These are phyloP conservation scores for Peromyscus californicus DNA, from an alignment of 2,113 vertebrate genomes.

Conservation along the genomic window DNA sequence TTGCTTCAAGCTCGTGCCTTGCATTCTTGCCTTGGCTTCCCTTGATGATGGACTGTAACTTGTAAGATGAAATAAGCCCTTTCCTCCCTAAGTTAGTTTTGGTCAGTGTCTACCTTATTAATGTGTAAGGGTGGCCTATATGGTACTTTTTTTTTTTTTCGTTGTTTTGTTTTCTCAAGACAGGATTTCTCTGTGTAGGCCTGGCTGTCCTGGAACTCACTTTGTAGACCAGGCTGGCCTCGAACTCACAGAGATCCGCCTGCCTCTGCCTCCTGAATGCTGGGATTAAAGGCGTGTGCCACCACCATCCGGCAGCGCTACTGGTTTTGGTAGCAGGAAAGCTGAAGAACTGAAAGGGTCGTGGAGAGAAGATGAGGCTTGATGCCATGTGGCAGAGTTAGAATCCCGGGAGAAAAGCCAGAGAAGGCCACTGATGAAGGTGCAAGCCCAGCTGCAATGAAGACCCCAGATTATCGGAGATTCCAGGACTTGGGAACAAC, in stretches of 20 bases:
- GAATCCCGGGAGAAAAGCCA: not conserved
- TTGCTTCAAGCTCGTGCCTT: not conserved
- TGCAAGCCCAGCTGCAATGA: not conserved
- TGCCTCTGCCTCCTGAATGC: not conserved
- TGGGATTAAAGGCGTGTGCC: not conserved
- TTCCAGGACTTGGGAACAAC: not conserved
- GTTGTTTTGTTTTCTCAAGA: not conserved
- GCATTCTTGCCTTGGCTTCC: not conserved
- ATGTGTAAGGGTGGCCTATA: not conserved
- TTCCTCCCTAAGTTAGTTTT: not conserved
- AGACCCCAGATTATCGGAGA: not conserved
- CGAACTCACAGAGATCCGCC: not conserved
- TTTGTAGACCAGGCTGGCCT: not conserved
- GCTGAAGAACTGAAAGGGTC: not conserved
- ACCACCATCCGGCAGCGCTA: not conserved
- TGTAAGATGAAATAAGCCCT: not conserved
- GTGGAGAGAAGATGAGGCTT: not conserved
- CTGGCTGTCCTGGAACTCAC: not conserved
- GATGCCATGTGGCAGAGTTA: not conserved
- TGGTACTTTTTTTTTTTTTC: not conserved
- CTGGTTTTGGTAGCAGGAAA: not conserved
- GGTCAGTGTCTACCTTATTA: not conserved
- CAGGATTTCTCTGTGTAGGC: not conserved
- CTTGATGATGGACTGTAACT: not conserved
- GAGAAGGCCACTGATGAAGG: not conserved